Evolutionary conservation across 2,113 vertebrate species (phyloP).

Genomic region (Mormoops blainvillei): DNA sequence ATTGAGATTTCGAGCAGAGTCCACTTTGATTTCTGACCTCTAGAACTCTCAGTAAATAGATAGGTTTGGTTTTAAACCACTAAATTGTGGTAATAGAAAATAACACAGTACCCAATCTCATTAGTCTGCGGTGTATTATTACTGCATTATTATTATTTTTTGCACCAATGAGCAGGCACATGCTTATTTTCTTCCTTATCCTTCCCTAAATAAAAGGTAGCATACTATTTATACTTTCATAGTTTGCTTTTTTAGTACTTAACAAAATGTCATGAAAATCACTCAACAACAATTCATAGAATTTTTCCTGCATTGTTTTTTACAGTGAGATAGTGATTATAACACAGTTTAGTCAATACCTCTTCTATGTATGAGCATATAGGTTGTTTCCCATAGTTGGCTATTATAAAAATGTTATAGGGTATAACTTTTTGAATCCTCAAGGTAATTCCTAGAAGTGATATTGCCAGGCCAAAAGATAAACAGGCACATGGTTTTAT

Average conservation of each 20-base stretch:
- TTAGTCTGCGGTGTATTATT: background rate
- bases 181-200: background rate
- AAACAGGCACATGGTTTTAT: background rate
- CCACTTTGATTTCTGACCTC: background rate
- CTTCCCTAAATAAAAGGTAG: background rate
- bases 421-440: background rate
- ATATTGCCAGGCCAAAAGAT: background rate
- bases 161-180: background rate
- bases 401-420: background rate
- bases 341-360: background rate
- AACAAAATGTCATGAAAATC: background rate
- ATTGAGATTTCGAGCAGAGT: background rate
- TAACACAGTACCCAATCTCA: background rate
- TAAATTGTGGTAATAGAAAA: background rate
- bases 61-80: background rate
- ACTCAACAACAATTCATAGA: background rate
- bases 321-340: background rate
- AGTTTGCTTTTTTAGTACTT: background rate
- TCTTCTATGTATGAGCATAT: background rate
- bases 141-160: background rate
- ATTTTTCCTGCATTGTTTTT: background rate
- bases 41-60: background rate
- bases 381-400: background rate
- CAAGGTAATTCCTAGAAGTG: background rate
- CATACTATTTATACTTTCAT: background rate